Conservation (phyloP, 35 echinoderm and acorn worm species). For the Patiria miniata region DNA sequence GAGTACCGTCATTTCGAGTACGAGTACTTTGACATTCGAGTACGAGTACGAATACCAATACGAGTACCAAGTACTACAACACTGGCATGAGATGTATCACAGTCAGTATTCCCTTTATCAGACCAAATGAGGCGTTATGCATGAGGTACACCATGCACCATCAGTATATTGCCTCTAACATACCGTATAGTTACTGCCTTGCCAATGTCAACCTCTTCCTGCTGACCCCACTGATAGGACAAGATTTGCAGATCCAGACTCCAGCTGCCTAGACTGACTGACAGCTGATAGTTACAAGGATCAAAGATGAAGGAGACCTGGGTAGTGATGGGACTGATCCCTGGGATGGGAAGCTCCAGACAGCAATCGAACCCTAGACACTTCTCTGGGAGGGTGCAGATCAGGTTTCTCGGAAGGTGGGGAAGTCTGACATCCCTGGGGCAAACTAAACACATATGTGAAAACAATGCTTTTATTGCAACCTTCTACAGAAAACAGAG, state of each 20-base stretch:
- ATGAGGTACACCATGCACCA: too few relatives aligned
- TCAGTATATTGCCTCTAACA: too few relatives aligned
- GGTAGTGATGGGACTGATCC: not conserved
- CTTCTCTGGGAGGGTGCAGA: constrained; percentile 14
- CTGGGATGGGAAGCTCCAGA: constrained; percentile 27
- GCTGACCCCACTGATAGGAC: constrained; percentile 25
- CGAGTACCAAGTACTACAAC: too few relatives aligned
- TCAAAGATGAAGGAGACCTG: constrained; percentile 30
- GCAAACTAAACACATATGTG: not conserved
- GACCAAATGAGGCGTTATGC: too few relatives aligned
- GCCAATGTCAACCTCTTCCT: not conserved
- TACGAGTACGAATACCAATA: too few relatives aligned
- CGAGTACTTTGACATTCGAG: too few relatives aligned
- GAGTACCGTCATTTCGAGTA: too few relatives aligned
- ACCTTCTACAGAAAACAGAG: not conserved
- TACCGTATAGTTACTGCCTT: not conserved
- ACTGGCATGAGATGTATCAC: too few relatives aligned
- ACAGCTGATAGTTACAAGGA: constrained; percentile 21
- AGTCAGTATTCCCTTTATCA: too few relatives aligned
- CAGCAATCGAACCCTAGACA: constrained; percentile 50
- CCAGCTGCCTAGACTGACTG: constrained; percentile 5
- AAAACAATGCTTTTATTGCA: too few relatives aligned
- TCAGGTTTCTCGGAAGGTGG: not conserved
- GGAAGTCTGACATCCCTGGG: constrained; percentile 8
- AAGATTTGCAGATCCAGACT: not conserved